Conservation (phyloP, 2,888 invertebrate genomes). For the Dynastes maya region DNA sequence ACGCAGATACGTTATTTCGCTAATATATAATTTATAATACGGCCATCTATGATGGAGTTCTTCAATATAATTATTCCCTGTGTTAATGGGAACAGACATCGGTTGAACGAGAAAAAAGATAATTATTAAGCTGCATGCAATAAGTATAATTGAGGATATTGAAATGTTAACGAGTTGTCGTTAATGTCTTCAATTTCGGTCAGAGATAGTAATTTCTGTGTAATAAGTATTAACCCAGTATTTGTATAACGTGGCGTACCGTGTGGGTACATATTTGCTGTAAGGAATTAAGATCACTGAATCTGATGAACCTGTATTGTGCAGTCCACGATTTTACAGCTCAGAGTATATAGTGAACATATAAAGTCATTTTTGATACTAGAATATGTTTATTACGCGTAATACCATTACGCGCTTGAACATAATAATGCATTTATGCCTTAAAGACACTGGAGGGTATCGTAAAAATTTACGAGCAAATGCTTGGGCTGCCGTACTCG, state of each 20-base stretch:
- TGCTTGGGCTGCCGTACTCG: not conserved
- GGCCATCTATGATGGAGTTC: not conserved
- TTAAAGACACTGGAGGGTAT: conserved; percentile 30
- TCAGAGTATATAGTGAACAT: not conserved
- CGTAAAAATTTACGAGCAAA: conserved; percentile 31
- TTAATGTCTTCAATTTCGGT: too few relatives aligned
- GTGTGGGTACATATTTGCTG: too few relatives aligned
- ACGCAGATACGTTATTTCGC: not conserved
- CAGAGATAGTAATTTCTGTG: too few relatives aligned
- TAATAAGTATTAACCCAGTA: too few relatives aligned
- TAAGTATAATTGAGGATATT: conserved; percentile 5
- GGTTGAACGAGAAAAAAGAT: not conserved
- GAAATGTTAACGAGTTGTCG: not conserved
- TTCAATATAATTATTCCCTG: conserved; percentile 26
- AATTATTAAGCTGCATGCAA: conserved; percentile 1
- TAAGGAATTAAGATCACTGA: not conserved
- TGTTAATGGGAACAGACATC: conserved; percentile 8
- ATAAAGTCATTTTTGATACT: conserved; percentile 31
- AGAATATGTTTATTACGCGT: conserved; percentile 25
- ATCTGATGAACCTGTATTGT: not conserved
- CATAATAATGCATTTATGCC: conserved; percentile 26
- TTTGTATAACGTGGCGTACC: too few relatives aligned
- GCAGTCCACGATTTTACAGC: not conserved
- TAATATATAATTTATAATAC: conserved; percentile 17
- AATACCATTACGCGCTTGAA: conserved; percentile 5